Percentiles rank a stretch among this genome's conserved stretches.
phyloP scores from a whole-genome alignment of 2,113 vertebrate species.

The rat (Rattus norvegicus) region DNA sequence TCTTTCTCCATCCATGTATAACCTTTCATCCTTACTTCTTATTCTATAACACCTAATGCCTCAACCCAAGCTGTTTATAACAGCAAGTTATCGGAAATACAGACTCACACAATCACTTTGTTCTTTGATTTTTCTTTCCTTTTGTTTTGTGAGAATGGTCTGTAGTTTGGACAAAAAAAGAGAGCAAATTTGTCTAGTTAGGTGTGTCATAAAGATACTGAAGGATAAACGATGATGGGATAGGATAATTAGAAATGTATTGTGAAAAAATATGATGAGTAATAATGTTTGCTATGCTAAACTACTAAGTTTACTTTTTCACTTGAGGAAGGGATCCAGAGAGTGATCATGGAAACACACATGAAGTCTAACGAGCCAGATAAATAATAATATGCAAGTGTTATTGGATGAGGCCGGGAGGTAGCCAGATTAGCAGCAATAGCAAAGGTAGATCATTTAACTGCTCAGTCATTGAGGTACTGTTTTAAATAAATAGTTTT shows the following conservation, averaged over 20 bases:
- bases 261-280: neutral
- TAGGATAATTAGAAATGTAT: neutral
- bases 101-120: conserved; percentile 24
- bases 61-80: conserved; percentile 12
- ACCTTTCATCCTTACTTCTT: neutral
- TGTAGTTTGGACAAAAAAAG: neutral
- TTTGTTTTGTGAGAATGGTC: conserved; percentile 23
- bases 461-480: too few species aligned
- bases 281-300: neutral
- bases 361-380: too few species aligned
- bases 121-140: neutral
- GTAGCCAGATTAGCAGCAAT: too few species aligned
- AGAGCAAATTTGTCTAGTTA: neutral
- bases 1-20: neutral
- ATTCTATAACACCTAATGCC: neutral
- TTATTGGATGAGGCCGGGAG: too few species aligned
- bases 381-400: too few species aligned
- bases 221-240: neutral
- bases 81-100: neutral
- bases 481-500: too few species aligned
- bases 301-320: neutral
- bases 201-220: neutral
- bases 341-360: too few species aligned
- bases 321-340: too few species aligned
- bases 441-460: too few species aligned